phyloP scores from a whole-genome alignment of 2,888 invertebrate genomes.

The Slavum lentiscoides region DNA sequence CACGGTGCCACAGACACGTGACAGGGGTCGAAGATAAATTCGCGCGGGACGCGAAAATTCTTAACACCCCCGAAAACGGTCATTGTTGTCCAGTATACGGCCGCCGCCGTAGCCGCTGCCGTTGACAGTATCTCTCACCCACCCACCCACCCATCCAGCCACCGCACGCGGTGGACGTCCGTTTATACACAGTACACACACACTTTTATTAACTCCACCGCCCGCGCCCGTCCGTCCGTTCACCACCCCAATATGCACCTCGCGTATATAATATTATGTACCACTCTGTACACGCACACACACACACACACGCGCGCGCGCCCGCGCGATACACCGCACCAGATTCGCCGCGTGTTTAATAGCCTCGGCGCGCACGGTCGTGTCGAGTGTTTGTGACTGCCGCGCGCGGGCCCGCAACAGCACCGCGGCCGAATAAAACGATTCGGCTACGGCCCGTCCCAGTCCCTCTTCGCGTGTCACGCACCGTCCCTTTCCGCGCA shows the following conservation, averaged over 20 bases:
- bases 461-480: background rate
- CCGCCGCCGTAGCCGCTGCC: conserved; percentile 37
- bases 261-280: background rate
- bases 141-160: too few relatives aligned
- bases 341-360: conserved; percentile 44
- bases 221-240: background rate
- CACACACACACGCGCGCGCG: background rate
- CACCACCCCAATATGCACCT: background rate
- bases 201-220: conserved; percentile 49
- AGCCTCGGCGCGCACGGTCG: conserved; percentile 23
- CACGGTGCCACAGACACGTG: conserved; percentile 51
- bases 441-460: background rate
- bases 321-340: background rate
- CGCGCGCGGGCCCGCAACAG: too few relatives aligned
- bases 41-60: conserved; percentile 40
- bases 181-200: background rate
- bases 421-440: conserved; percentile 6
- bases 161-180: background rate
- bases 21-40: conserved; percentile 53
- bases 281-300: background rate
- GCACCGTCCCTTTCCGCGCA: too few relatives aligned
- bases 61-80: conserved; percentile 49
- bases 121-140: conserved; percentile 48
- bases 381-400: conserved; percentile 39
- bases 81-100: conserved; percentile 47